phyloP scores from a whole-genome alignment of 2,113 vertebrate genomes.

The Bothrops jararaca region DNA sequence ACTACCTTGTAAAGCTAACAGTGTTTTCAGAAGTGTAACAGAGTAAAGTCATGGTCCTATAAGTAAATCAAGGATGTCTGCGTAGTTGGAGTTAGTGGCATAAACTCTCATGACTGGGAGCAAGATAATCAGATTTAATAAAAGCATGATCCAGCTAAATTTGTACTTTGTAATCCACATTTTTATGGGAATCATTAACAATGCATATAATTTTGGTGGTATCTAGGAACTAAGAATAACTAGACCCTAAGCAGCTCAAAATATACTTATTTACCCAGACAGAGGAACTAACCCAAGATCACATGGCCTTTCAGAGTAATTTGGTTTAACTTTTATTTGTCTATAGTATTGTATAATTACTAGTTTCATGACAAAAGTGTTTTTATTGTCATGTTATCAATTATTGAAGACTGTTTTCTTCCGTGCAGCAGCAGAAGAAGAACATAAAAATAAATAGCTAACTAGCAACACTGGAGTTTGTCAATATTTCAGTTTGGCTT shows the following conservation, averaged over 20 bases:
- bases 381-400: not conserved
- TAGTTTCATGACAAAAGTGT: not conserved
- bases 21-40: not conserved
- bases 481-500: not conserved
- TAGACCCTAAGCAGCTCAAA: not conserved
- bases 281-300: not conserved
- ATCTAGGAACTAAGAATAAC: not conserved
- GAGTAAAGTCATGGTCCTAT: not conserved
- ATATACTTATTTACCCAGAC: not conserved
- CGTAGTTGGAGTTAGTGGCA: not conserved
- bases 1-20: not conserved
- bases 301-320: not conserved
- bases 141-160: not conserved
- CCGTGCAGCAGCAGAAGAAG: not conserved
- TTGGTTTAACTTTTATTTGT: not conserved
- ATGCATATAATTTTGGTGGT: not conserved
- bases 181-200: not conserved
- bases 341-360: not conserved
- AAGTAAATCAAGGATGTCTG: not conserved
- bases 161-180: not conserved
- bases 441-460: not conserved
- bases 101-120: not conserved
- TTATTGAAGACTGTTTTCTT: not conserved
- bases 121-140: not conserved
- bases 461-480: not conserved